Evolutionary conservation across 1,140 invertebrate species (phyloP), one percentile per base, ranked within the genome.

Genomic region (Brachionus plicatilis): DNA sequence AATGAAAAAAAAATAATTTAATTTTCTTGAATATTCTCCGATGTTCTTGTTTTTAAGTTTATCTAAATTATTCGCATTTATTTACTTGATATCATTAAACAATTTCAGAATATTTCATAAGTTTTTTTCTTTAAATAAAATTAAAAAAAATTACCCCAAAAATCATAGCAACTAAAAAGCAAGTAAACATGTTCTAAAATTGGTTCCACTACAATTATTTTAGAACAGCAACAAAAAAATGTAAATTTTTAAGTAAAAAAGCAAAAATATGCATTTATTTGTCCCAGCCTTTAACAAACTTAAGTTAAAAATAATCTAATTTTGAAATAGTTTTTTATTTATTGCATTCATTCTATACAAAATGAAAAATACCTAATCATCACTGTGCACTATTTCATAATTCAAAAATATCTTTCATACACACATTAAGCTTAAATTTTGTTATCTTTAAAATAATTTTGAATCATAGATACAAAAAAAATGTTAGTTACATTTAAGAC

Each of bases 401-500:
- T 76, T 75, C 17, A 70, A 76, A 50, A 20, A 27, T 76, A 50
- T 76, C 68, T 72, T 17, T 43, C 20, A n/a, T 33, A 72, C 68
- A 76, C 41, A 76, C 27, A 47, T 50, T 76, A 76, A 76, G 72
- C 72, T 76, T 37, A 76, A 76, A 50, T 76, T 75, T 37, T 72
- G 29, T 72, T 41, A 41, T 72, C 41, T 43, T 72, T 72, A 72
- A 72, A 43, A 43, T 72, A 72, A 72, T 43, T 72, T 72, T 72
- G n/a, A 41, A 41, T 72, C 41, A 43, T 41, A 41, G 41, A 72
- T 43, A 72, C 33, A 72, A 72, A 20, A 72, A 72, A 60, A 82
- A 82, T 82, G 79, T 82, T 82, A 68, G 79, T 82, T 29, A 82
- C 79, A 24, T 20, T 82, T 47, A 82, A 82, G n/a, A 82, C 79